phyloP scores from a whole-genome alignment of 2,113 vertebrate species.

The Hydrolagus affinis region DNA sequence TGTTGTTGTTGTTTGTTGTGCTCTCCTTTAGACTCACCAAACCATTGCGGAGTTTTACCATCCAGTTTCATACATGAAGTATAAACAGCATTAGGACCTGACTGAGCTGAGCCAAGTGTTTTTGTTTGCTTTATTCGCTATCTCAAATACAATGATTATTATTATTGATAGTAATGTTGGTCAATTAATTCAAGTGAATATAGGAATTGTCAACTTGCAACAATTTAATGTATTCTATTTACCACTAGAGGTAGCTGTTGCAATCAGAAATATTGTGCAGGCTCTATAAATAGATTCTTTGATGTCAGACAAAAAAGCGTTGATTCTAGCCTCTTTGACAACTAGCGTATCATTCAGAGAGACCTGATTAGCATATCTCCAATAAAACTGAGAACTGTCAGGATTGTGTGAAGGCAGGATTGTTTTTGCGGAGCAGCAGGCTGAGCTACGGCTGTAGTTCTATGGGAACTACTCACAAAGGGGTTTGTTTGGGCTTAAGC shows the following conservation, averaged over 20 bases:
- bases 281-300: not conserved
- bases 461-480: not conserved
- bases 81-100: too few relatives aligned
- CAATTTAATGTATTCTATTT: not conserved
- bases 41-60: too few relatives aligned
- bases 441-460: not conserved
- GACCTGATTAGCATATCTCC: not conserved
- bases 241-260: slow-evolving; percentile 21
- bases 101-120: too few relatives aligned
- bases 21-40: too few relatives aligned
- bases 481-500: not conserved
- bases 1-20: too few relatives aligned
- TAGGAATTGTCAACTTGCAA: not conserved
- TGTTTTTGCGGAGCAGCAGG: not conserved
- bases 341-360: not conserved
- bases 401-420: not conserved
- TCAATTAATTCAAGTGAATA: not conserved
- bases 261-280: not conserved
- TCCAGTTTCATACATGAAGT: too few relatives aligned
- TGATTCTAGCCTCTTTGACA: not conserved
- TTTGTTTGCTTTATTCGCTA: too few relatives aligned
- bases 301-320: not conserved
- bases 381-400: not conserved
- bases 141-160: too few relatives aligned
- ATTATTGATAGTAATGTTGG: not conserved